Percentiles rank a stretch among this genome's conserved stretches.
phyloP scores from a whole-genome alignment of 2,888 invertebrate genomes.

The Gisinianus flammeolus region DNA sequence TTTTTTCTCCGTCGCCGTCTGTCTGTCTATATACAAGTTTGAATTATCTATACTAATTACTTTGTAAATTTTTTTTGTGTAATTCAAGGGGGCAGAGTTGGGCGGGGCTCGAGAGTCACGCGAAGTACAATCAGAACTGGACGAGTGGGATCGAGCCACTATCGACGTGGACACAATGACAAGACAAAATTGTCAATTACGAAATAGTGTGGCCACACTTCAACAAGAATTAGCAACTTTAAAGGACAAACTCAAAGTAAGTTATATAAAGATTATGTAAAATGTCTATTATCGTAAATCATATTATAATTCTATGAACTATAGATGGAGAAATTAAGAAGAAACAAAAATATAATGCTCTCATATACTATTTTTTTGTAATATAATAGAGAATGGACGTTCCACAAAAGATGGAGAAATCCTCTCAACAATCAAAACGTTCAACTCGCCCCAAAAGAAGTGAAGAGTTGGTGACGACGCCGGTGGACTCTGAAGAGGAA shows the following conservation, averaged over 20 bases:
- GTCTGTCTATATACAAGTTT: neutral
- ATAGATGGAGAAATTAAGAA: neutral
- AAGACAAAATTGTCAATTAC: conserved; percentile 56
- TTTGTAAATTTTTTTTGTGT: neutral
- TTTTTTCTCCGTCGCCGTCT: too few species aligned
- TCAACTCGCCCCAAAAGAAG: conserved; percentile 39
- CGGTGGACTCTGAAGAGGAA: conserved; percentile 57
- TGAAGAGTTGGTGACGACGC: conserved; percentile 51
- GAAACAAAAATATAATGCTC: neutral
- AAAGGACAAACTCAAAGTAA: conserved; percentile 57
- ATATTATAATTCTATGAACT: neutral
- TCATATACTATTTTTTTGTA: conserved; percentile 5
- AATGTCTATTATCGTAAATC: neutral
- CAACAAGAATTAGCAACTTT: conserved; percentile 59
- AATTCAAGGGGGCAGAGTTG: conserved; percentile 56
- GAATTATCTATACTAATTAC: too few species aligned
- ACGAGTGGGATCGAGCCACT: conserved; percentile 56
- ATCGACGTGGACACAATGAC: conserved; percentile 57
- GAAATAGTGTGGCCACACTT: conserved; percentile 57
- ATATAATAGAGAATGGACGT: conserved; percentile 51
- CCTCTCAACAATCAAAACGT: conserved; percentile 27
- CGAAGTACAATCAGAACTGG: conserved; percentile 55
- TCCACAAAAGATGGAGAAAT: conserved; percentile 45
- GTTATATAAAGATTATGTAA: conserved; percentile 1
- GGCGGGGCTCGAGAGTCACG: conserved; percentile 57